These are phyloP conservation scores for Drosophila anceps DNA, from an alignment of 2,888 invertebrate species.

Conservation along the genomic window DNA sequence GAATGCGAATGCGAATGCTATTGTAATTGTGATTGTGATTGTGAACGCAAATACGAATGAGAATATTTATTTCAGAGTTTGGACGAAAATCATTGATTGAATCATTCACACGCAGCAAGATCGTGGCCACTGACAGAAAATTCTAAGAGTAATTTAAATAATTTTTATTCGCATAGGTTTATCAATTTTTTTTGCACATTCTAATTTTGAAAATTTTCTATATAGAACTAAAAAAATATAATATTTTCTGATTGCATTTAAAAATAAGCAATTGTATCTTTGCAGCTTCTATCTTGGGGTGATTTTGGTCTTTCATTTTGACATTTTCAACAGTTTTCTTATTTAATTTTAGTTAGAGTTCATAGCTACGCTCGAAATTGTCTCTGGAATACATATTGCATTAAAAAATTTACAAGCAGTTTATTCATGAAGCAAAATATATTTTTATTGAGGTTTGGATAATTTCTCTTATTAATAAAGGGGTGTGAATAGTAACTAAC, in stretches of 20 bases:
- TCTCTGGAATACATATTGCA: too few relatives aligned
- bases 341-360: too few relatives aligned
- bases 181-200: background rate
- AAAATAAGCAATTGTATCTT: too few relatives aligned
- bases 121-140: background rate
- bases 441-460: background rate
- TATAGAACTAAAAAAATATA: background rate
- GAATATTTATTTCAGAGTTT: slow-evolving; percentile 25
- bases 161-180: background rate
- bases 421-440: too few relatives aligned
- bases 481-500: too few relatives aligned
- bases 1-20: slow-evolving; percentile 25
- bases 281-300: too few relatives aligned
- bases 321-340: too few relatives aligned
- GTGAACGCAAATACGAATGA: background rate
- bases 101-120: slow-evolving; percentile 38
- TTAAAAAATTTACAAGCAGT: too few relatives aligned
- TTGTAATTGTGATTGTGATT: slow-evolving; percentile 14
- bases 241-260: too few relatives aligned
- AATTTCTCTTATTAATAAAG: too few relatives aligned
- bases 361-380: too few relatives aligned
- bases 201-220: background rate
- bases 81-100: slow-evolving; percentile 26
- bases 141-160: background rate
- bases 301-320: too few relatives aligned